Evolutionary conservation across 2,888 invertebrate species (phyloP).

Genomic region (Drosophila formosana): DNA sequence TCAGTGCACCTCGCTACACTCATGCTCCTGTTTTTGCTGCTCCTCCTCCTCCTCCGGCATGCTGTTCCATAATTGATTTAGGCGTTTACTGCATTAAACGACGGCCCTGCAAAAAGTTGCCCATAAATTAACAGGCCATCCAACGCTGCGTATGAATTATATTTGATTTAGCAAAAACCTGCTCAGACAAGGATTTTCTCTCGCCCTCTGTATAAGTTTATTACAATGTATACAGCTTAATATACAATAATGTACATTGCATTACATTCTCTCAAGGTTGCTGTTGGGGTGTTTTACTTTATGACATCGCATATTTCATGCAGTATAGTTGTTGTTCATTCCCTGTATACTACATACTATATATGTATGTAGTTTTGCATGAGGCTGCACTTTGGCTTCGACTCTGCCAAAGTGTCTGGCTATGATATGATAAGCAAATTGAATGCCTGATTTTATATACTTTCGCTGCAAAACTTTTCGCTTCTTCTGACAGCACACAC

Average conservation of each 20-base stretch:
- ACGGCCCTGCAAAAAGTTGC: constrained; percentile 33
- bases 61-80: constrained; percentile 71
- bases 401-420: constrained; percentile 19
- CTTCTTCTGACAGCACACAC: constrained; percentile 9
- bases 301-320: constrained; percentile 58
- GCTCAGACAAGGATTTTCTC: constrained; percentile 12
- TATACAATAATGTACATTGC: constrained; percentile 47
- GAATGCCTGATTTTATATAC: constrained; percentile 41
- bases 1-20: constrained; percentile 3
- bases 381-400: constrained; percentile 44
- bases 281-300: constrained; percentile 28
- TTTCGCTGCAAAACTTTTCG: constrained; percentile 3
- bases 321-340: constrained; percentile 23
- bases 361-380: constrained; percentile 16
- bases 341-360: neutral
- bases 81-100: constrained; percentile 72
- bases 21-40: neutral
- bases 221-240: constrained; percentile 44
- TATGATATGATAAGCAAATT: constrained; percentile 42
- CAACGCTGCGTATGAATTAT: constrained; percentile 61
- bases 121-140: constrained; percentile 41
- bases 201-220: constrained; percentile 11
- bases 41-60: neutral
- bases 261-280: constrained; percentile 39
- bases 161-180: constrained; percentile 59